A percentile compares a stretch with the other conserved stretches of the same genome.
Conservation (phyloP, 1,140 invertebrate genomes). For the Vanessa tameamea region DNA sequence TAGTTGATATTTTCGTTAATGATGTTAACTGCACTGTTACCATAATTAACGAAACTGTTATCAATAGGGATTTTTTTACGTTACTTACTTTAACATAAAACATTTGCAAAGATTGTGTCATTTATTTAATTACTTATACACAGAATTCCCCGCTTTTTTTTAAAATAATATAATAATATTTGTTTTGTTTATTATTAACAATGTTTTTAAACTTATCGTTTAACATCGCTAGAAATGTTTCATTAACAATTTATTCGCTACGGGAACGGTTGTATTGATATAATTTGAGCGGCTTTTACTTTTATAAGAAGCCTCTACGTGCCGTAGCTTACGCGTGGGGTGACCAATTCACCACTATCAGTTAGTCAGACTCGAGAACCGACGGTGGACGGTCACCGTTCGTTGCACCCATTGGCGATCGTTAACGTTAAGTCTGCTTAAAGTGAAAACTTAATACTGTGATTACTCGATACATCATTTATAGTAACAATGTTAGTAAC, state of each 20-base stretch:
- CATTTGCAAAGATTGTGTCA: too few relatives aligned
- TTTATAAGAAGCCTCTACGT: constrained; percentile 27
- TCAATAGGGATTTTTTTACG: too few relatives aligned
- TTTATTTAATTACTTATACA: too few relatives aligned
- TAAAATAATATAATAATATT: too few relatives aligned
- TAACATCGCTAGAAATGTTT: background rate
- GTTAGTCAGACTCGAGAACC: background rate
- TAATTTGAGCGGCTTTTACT: constrained; percentile 36
- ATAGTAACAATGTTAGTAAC: too few relatives aligned
- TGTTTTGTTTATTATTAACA: too few relatives aligned
- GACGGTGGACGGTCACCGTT: constrained; percentile 4
- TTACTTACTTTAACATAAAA: too few relatives aligned
- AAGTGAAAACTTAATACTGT: background rate
- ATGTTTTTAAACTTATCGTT: too few relatives aligned
- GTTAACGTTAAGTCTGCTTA: background rate
- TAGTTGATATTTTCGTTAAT: too few relatives aligned
- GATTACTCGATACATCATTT: background rate
- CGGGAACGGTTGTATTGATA: constrained; percentile 19
- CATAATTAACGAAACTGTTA: too few relatives aligned
- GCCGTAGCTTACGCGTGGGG: constrained; percentile 29
- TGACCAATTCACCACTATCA: background rate
- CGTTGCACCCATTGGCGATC: background rate
- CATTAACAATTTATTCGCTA: constrained; percentile 5
- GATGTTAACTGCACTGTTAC: too few relatives aligned
- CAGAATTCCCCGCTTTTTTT: too few relatives aligned